Base-by-base conservation (phyloP, 2,797 vertebrate species). In the Petrocephalus sullivani region DNA sequence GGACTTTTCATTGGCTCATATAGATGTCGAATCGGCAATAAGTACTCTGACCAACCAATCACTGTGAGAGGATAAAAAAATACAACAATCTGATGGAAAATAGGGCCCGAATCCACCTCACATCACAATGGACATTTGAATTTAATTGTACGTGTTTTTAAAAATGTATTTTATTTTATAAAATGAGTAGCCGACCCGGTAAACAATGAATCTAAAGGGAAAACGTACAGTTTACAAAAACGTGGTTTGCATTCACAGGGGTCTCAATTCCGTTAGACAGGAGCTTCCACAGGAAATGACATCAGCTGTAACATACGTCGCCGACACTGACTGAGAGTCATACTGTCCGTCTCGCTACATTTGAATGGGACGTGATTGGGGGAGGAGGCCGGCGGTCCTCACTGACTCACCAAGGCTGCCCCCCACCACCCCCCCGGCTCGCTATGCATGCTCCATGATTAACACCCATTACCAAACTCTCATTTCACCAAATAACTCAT, bases 401-500 rank as follows among this genome's bases (percentile, higher is more conserved):
- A 71, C 4, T 12, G 64, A 71, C 64, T 71, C 28, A 28, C 28
- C 64, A 71, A 6, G 64, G 84, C 21, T 60, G 14, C 10, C 54
- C 4, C 71, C 53, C 53, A n/a, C 71, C 10, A 28, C 28, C 71
- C 10, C 53, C 16, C 2, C 9, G 23, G 89, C 93, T 91, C 93
- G 91, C 93, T 95, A 92, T 95, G 95, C 96, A 94, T 95, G 95
- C 92, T 90, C 91, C 90, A 58, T 46, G 33, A n/a, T n/a, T 41
- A 78, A 78, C 41, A 78, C 33, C 37, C 71, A 46, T 7, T 56
- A 5, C 0, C 88, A 89, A 58, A 89, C 91, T 91, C 93, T 92
- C 89, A 90, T 92, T 93, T 92, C 93, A 93, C 92, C 94, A 85
- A 88, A 89, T 78, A 41, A 78, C 33, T 46, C 23, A 33, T 67